Conservation (phyloP, 2,113 vertebrate species). For the Procapra przewalskii region DNA sequence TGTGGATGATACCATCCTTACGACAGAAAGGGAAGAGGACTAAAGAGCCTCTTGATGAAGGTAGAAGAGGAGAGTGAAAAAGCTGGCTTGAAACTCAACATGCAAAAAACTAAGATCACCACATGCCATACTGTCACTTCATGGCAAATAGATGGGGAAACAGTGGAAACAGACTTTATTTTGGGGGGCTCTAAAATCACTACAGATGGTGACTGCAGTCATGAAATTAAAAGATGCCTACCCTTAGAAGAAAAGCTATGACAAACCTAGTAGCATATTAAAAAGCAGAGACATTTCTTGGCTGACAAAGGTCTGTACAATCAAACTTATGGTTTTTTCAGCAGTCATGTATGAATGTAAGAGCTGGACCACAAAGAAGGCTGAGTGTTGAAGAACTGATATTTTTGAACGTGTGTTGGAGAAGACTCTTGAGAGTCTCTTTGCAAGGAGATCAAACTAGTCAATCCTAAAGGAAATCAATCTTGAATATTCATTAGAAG, state of each 20-base stretch:
- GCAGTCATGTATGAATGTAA: neutral
- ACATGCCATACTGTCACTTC: neutral
- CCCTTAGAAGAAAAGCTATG: neutral
- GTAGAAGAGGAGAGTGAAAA: neutral
- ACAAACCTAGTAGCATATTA: neutral
- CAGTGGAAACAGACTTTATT: neutral
- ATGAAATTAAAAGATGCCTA: neutral
- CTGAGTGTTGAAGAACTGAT: neutral
- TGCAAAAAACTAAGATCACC: neutral
- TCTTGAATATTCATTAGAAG: neutral
- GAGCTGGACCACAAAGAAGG: neutral
- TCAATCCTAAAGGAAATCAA: neutral
- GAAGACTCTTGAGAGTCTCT: neutral
- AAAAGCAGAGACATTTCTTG: neutral
- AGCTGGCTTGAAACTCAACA: neutral
- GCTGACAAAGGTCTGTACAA: neutral
- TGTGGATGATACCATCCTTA: neutral
- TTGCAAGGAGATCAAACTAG: neutral
- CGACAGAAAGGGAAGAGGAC: neutral
- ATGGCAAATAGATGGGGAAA: neutral
- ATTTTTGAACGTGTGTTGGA: neutral
- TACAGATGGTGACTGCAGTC: neutral
- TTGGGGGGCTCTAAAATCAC: neutral
- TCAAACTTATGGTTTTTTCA: neutral
- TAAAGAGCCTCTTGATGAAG: neutral